phyloP scores from a whole-genome alignment of 2,888 invertebrate genomes.

The Parnassius orleans region DNA sequence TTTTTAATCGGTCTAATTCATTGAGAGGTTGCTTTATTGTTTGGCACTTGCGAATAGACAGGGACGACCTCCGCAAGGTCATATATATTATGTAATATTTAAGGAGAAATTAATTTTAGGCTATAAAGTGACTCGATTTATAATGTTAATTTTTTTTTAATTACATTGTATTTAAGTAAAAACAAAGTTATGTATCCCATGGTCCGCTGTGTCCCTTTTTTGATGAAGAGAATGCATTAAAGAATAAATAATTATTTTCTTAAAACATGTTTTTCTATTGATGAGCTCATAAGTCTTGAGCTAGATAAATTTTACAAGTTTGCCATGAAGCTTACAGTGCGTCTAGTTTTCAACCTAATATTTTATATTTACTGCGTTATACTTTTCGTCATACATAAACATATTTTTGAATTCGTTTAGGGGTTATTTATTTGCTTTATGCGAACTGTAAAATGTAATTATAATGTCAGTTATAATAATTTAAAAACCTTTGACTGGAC shows the following conservation, averaged over 20 bases:
- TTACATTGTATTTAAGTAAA: too few relatives aligned
- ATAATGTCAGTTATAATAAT: slow-evolving; percentile 8
- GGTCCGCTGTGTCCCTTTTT: too few relatives aligned
- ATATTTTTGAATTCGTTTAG: slow-evolving; percentile 10
- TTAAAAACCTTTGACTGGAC: slow-evolving; percentile 19
- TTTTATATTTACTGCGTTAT: background rate
- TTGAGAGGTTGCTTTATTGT: slow-evolving; percentile 72
- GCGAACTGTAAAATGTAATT: slow-evolving; percentile 2
- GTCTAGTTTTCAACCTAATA: too few relatives aligned
- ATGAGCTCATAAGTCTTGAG: too few relatives aligned
- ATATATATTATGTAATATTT: slow-evolving; percentile 42
- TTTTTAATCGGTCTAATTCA: slow-evolving; percentile 77
- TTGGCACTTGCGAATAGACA: slow-evolving; percentile 63
- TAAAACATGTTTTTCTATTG: too few relatives aligned
- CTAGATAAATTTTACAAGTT: too few relatives aligned
- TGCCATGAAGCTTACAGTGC: too few relatives aligned
- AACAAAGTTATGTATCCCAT: too few relatives aligned
- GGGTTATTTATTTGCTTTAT: slow-evolving; percentile 7
- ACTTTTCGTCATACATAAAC: slow-evolving; percentile 4
- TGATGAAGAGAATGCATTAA: too few relatives aligned
- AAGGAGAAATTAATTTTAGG: background rate
- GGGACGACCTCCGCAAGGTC: slow-evolving; percentile 72
- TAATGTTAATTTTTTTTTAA: too few relatives aligned
- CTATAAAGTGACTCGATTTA: background rate
- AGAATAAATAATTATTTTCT: too few relatives aligned